A percentile compares a stretch with the other conserved stretches of the same genome.
phyloP scores from a whole-genome alignment of 2,113 vertebrate species.

The Peromyscus californicus region DNA sequence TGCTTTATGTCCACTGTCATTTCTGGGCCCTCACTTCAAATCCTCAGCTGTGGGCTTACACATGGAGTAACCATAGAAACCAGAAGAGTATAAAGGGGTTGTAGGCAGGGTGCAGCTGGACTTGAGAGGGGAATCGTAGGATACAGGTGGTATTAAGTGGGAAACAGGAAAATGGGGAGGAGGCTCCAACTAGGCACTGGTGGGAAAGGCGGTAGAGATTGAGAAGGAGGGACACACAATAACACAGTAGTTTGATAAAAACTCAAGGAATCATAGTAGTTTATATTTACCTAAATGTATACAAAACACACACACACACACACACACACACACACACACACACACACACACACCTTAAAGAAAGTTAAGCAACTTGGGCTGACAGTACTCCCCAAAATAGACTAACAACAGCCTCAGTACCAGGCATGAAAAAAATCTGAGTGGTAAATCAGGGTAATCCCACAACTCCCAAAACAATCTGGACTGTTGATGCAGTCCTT shows the following conservation, averaged over 20 bases:
- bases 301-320: background rate
- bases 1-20: background rate
- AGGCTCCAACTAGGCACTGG: accelerated
- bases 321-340: background rate
- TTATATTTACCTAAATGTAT: background rate
- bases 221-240: background rate
- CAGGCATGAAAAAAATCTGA: background rate
- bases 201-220: background rate
- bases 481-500: background rate
- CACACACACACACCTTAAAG: background rate
- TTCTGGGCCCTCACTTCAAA: background rate
- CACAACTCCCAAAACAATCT: no score
- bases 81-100: background rate
- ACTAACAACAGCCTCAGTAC: background rate
- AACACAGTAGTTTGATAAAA: background rate
- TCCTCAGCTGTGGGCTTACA: background rate
- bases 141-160: background rate
- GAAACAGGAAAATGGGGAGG: background rate
- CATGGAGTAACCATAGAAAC: background rate
- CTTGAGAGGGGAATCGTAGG: no score
- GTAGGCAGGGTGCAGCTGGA: background rate
- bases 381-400: background rate
- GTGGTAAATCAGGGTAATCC: background rate
- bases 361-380: background rate
- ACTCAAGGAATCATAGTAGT: background rate